Base-by-base conservation (phyloP, 2,888 invertebrate genomes). In the Andrena haemorrhoa region DNA sequence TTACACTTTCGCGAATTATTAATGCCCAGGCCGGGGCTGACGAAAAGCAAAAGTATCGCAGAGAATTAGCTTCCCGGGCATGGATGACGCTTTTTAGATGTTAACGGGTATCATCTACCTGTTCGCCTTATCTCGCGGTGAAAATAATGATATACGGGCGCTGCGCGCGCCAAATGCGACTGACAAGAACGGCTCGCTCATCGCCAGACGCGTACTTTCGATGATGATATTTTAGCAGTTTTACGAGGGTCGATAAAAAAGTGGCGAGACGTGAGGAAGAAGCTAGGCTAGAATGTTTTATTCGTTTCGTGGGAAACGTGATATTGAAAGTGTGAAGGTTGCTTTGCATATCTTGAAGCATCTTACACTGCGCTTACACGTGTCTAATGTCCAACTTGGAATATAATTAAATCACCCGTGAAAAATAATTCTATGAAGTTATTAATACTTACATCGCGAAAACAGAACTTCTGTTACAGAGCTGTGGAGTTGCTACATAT, bases 1-100 rank as follows among this genome's bases (percentile, higher is more conserved):
- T 69, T 47, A 56, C 58, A 60, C 83, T 82, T 83, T 82, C 77
- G 69, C 82, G 77, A 69, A 77, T 76, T 77, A 56, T 77, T 70
- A 41, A 12, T 23, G 31, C 7, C 41, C 7, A 6, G 20, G 12
- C 12, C 6, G 0, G 6, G 23, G n/a, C 26, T 2, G n/a, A 8
- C 10, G 7, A 10, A 0, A 6, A 8, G 20, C 2, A 26, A 12
- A 16, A 3, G 26, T n/a, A 26, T 10, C 64, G 10, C 10, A 0
- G 35, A 26, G 64, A 64, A 73, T 64, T 47, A 53, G 71, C 31
- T 49, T 31, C 16, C 20, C 47, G 47, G 3, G 20, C 20, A 31
- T 31, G 5, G 60, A 71, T 29, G 29, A 61, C 16, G 56, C 26
- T 70, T 70, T 47, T 56, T 61, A 53, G 1, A 4, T 26, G 47